Evolutionary conservation across 2,113 vertebrate genomes (phyloP), one percentile per base, ranked within the genome.

Genomic region (Mesocricetus auratus): DNA sequence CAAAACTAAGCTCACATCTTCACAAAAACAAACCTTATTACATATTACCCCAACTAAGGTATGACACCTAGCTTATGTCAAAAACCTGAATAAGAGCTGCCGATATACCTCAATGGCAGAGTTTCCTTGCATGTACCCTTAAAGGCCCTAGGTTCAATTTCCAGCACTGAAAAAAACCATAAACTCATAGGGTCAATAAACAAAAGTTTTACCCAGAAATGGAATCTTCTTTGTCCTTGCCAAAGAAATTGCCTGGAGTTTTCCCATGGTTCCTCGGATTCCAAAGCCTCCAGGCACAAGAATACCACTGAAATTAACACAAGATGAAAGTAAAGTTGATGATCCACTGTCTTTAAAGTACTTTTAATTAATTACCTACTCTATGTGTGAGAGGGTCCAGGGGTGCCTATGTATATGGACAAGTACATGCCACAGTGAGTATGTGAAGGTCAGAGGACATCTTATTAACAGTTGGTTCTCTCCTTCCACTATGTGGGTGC

Each of bases 211-310:
- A 99, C 99, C 99, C 91, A 99, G 98, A 94, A 99, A 99, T 93
- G 99, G 99, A 77, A 99, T 99, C 91, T 99, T 99, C 98, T 98
- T 99, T 95, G 97, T 94, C 96, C 99, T 98, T 94, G 99, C 99
- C 99, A 98, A 99, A 90, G 98, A 98, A 91, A 99, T 99, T 4
- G 99, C 99, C 94, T 98, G 98, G 62, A 99, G 97, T 97, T 99
- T 99, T 90, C 99, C 99, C 98, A 98, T 85, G 2, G 98, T 99
- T 97, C 99, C 99, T 87, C 98, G 98, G 71, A 98, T 97, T 96
- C 98, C 98, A 82, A 99, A 99, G 45, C 99, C 99, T 97, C 99
- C 98, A 26, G 99, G 99, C 62, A 99, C 99, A 83, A 99, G 96
- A 97, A 99, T 98, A 64, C 98, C 98, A 97, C 99, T 99, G 97